A percentile compares a stretch with the other conserved stretches of the same genome.
Conservation (phyloP, 2,888 invertebrate genomes). For the Dasypogon diadema region DNA sequence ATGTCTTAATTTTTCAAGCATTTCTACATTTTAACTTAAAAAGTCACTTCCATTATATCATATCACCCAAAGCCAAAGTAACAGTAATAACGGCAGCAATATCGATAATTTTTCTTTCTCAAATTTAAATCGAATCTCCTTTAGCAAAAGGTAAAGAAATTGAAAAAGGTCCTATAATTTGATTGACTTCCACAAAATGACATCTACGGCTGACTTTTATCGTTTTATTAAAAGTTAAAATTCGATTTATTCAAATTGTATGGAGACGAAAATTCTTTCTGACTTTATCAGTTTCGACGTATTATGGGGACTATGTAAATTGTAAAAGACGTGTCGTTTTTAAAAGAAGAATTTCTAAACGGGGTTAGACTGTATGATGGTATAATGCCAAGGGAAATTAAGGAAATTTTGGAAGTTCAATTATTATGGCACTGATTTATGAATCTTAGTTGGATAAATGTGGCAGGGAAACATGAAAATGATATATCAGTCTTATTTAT, state of each 20-base stretch:
- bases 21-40: neutral
- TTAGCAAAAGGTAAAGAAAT: slow-evolving; percentile 34
- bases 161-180: slow-evolving; percentile 43
- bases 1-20: no score
- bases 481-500: no score
- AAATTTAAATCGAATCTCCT: slow-evolving; percentile 40
- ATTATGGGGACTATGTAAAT: slow-evolving; percentile 13
- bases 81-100: neutral
- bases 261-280: slow-evolving; percentile 1
- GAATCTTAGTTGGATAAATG: no score
- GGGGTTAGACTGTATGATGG: neutral
- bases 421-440: no score
- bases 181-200: slow-evolving; percentile 40
- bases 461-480: no score
- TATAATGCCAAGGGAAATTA: neutral
- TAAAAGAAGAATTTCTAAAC: neutral
- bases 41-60: neutral
- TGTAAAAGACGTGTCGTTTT: neutral
- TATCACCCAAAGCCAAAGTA: slow-evolving; percentile 6
- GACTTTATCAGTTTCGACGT: slow-evolving; percentile 25
- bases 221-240: slow-evolving; percentile 46
- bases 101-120: slow-evolving; percentile 20
- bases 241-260: slow-evolving; percentile 39
- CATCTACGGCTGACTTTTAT: slow-evolving; percentile 45
- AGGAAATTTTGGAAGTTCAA: neutral